Evolutionary conservation across 2,113 vertebrate species (phyloP), one percentile per base, ranked within the genome.

Genomic region (Calidris pygmaea): DNA sequence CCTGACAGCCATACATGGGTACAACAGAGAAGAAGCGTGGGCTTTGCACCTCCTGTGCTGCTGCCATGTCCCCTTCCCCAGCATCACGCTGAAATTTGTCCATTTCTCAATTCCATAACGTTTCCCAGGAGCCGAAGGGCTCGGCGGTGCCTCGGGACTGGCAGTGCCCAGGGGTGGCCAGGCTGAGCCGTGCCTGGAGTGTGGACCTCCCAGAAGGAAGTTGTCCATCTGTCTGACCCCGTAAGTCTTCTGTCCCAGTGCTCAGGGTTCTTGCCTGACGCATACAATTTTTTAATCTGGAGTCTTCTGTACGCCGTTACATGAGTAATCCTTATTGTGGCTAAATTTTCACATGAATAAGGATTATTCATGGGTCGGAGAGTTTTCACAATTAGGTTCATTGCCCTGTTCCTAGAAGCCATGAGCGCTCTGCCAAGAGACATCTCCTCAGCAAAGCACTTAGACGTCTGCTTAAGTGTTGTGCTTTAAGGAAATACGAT

Each of bases 31-130:
- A 24, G 43, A 34, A 35, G 24, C 1, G 0, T 14, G 50, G 45
- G 24, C 34, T 72, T 37, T 48, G 39, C 39, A 45, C 29, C 63
- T 83, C 9, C 50, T 39, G 41, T 1, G 0, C 15, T 9, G 5
- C 39, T 30, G 55, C 50, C 68, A 9, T 0, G 0, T 47, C 58
- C 26, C 1, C 0, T 56, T 62, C 27, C 47, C 23, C 11, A 52
- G 62, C 34, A 45, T 37, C 1, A 0, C 16, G 4, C 32, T 52
- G 68, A 30, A 52, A 34, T 66, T 29, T 48, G 11, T 5, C 17
- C 60, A 4, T 23, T 48, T 17, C 34, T 72, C 52, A n/a, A 1
- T 60, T 50, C 22, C 0, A 0, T 84, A 73, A 79, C 11, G 4
- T 22, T 50, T 85, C 53, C 67, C 41, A 68, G 74, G 74, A 67